Conservation (phyloP, 2,888 invertebrate genomes). For the Eupithecia inturbata region DNA sequence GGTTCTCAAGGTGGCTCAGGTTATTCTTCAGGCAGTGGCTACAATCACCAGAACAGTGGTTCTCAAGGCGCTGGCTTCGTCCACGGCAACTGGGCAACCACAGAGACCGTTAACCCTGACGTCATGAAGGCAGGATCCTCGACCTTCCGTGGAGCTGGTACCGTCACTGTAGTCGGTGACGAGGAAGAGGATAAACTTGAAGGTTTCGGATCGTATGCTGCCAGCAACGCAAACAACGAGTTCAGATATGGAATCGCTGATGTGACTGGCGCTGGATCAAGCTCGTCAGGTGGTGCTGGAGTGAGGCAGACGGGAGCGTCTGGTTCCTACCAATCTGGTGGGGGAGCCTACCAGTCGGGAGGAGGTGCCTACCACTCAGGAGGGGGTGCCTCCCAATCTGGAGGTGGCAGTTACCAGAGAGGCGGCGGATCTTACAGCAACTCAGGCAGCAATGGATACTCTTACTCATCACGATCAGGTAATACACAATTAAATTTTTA, state of each 20-base stretch:
- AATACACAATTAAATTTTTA: conserved; percentile 26
- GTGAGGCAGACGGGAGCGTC: conserved; percentile 7
- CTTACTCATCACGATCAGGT: conserved; percentile 74
- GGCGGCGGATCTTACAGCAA: conserved; percentile 47
- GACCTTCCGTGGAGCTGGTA: conserved; percentile 63
- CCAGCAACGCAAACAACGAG: conserved; percentile 71
- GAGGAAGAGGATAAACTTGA: conserved; percentile 71
- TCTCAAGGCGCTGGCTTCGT: conserved; percentile 64
- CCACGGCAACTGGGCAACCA: conserved; percentile 75
- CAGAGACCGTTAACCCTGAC: conserved; percentile 78
- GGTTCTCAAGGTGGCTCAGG: conserved; percentile 19
- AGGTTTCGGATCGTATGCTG: conserved; percentile 72
- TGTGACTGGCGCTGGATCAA: conserved; percentile 57
- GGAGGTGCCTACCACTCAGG: conserved; percentile 26
- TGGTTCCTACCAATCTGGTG: conserved; percentile 34
- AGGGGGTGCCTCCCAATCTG: conserved; percentile 39
- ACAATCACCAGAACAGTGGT: conserved; percentile 38
- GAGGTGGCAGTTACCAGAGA: conserved; percentile 39
- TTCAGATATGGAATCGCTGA: conserved; percentile 75
- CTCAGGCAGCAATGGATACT: conserved; percentile 52
- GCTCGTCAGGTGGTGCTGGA: conserved; percentile 32
- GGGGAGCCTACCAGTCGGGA: conserved; percentile 41
- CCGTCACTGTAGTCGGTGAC: conserved; percentile 71
- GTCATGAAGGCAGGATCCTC: conserved; percentile 74
- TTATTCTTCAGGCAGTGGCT: conserved; percentile 23